Base-by-base conservation (phyloP, 2,888 invertebrate species). In the Eupithecia abbreviata region DNA sequence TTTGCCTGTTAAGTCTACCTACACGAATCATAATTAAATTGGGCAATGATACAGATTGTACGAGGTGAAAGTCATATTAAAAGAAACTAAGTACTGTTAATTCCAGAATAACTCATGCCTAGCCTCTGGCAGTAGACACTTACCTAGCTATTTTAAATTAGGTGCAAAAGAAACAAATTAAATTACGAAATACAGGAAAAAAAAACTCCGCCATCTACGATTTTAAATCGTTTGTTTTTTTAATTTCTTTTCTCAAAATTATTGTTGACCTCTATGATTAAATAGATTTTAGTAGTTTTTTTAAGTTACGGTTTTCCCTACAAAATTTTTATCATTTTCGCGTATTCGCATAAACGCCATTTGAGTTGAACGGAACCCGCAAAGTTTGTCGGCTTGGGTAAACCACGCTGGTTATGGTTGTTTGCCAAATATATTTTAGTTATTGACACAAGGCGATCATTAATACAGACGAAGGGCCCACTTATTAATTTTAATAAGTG, bases 401-500 rank as follows among this genome's bases (percentile, higher is more conserved):
- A 82, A 81, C 86, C 86, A 83, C 85, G 85, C 84, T 87, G 89
- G 90, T 89, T 88, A 85, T 88, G 83, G 84, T 62, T 94, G 93
- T 94, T 94, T 95, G 92, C 92, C 86, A 91, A 93, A 93, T 90
- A 92, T 92, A 94, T 94, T 92, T 93, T 91, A 91, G 86, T 87
- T 94, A 94, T 95, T 95, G 93, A 95, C 93, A 93, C 87, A 94
- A 92, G 89, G 88, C 90, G 91, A 92, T 94, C 93, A 93, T 95
- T 95, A 94, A 93, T 94, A 90, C 91, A 91, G 90, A 88, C 90
- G 90, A 89, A 92, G 93, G 92, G 91, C 93, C 90, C 92, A 91
- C 92, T 94, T 95, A 94, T 95, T 95, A 94, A 95, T 94, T 94
- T 95, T 94, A 93, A 94, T 94, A 94, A 94, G 91, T 92, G 89